Base-by-base conservation (phyloP, 2,797 vertebrate species). In the Trachops cirrhosus region DNA sequence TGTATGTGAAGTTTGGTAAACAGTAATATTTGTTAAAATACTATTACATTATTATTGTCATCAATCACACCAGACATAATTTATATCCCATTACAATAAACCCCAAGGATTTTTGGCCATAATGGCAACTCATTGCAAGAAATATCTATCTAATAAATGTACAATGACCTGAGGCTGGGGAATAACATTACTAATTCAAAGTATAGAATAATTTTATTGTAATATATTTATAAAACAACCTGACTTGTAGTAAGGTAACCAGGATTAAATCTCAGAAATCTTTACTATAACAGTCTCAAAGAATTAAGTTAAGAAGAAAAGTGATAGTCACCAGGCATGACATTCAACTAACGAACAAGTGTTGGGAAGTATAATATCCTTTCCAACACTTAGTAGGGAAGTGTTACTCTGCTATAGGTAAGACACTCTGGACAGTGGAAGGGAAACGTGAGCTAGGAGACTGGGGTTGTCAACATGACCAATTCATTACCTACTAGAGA, bases 31-130 rank as follows among this genome's bases (percentile, higher is more conserved):
- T 93, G 29, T 92, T 77, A 93, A 91, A 82, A 21, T 68, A 79
- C 78, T 71, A 77, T 67, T 91, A 21, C 12, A 77, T 89, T 83
- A 75, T 57, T 77, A 73, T 88, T 84, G 11, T 73, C 73, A 91
- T 95, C 75, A 86, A 86, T 91, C 89, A 82, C 59, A 68, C 48
- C 50, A 62, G 78, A 80, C 71, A 77, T 48, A 78, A 94, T 91
- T 92, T 94, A n/a, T 68, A 94, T 39, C 14, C 46, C 44, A 91
- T 92, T 93, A 89, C 48, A 88, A 85, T 74, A 95, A 96, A 77
- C 29, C 15, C 48, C 74, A 88, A 95, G 64, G 48, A 94, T 85
- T 87, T 85, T 50, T 64, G 5, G 26, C 78, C n/a, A 44, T 77
- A 93, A 94, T 67, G 29, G 11, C 19, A 87, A 48, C 37, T 84